Conservation (phyloP, 2,797 vertebrate species). For the Pantherophis vulpinus region DNA sequence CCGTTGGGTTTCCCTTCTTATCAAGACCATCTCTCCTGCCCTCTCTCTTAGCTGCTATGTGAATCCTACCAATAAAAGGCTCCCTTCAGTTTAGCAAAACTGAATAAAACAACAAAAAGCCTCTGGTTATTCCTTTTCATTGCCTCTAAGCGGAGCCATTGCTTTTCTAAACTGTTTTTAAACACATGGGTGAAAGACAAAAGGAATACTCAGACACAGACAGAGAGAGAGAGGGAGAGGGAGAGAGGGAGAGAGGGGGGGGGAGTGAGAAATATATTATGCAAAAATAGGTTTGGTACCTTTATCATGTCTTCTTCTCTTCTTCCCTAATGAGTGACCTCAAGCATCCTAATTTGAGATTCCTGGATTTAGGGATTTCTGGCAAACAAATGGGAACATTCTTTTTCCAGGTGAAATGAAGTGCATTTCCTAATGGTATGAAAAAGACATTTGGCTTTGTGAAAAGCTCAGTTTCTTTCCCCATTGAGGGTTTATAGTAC, state of each 20-base stretch:
- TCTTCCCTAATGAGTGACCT: background rate
- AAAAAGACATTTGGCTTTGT: background rate
- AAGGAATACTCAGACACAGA: background rate
- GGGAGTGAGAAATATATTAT: too few relatives aligned
- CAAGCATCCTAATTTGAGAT: background rate
- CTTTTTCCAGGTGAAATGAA: background rate
- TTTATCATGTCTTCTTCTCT: background rate
- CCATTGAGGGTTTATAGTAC: background rate
- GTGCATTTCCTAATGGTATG: background rate
- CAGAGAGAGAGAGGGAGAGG: fast-evolving
- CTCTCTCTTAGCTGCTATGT: background rate
- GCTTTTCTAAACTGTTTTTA: background rate
- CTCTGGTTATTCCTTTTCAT: background rate
- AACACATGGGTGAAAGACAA: background rate
- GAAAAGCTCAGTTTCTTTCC: background rate
- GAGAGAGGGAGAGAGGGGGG: background rate
- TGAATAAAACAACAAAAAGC: background rate
- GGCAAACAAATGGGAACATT: background rate
- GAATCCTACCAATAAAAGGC: background rate
- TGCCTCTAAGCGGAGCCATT: background rate
- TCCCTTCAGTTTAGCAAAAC: background rate
- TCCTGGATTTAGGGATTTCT: background rate
- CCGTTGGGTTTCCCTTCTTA: background rate
- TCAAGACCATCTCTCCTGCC: background rate
- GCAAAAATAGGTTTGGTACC: too few relatives aligned